These are phyloP conservation scores for Diarsia rubi DNA, from an alignment of 2,888 invertebrate genomes.

Conservation along the genomic window DNA sequence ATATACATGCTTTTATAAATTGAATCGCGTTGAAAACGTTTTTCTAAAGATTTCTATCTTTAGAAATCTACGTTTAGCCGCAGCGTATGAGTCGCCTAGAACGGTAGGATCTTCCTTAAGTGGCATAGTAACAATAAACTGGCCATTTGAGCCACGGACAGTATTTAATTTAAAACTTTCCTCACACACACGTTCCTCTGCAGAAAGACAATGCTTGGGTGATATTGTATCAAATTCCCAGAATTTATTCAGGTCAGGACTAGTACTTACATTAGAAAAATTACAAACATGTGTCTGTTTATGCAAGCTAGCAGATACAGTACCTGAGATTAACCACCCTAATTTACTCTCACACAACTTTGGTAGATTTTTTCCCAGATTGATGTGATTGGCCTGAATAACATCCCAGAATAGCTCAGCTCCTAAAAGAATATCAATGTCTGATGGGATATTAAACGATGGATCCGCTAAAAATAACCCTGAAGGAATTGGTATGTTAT, in stretches of 20 bases:
- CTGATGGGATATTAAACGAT: constrained; percentile 5
- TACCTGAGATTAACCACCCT: neutral
- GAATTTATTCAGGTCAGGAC: neutral
- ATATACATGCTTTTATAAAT: constrained; percentile 1
- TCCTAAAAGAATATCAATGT: constrained; percentile 12
- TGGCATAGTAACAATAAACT: constrained; percentile 11
- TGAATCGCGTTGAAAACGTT: constrained; percentile 1
- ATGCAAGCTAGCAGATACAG: neutral
- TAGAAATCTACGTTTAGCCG: neutral
- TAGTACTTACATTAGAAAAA: neutral
- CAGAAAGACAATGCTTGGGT: neutral
- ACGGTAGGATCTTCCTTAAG: neutral
- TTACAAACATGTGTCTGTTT: neutral
- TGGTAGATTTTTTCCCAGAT: neutral
- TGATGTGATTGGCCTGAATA: constrained; percentile 6
- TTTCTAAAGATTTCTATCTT: constrained; percentile 9
- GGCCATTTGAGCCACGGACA: neutral
- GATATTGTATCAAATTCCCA: constrained; percentile 10
- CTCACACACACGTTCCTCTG: neutral
- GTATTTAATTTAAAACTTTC: constrained; percentile 5
- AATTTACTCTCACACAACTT: constrained; percentile 8
- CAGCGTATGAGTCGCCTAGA: constrained; percentile 6
- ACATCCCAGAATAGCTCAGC: constrained; percentile 12
- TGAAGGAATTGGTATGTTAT: constrained; percentile 8
- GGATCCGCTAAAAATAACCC: constrained; percentile 1